These are phyloP conservation scores for Rattus norvegicus DNA, from an alignment of 2,113 vertebrate genomes.

Conservation along the genomic window DNA sequence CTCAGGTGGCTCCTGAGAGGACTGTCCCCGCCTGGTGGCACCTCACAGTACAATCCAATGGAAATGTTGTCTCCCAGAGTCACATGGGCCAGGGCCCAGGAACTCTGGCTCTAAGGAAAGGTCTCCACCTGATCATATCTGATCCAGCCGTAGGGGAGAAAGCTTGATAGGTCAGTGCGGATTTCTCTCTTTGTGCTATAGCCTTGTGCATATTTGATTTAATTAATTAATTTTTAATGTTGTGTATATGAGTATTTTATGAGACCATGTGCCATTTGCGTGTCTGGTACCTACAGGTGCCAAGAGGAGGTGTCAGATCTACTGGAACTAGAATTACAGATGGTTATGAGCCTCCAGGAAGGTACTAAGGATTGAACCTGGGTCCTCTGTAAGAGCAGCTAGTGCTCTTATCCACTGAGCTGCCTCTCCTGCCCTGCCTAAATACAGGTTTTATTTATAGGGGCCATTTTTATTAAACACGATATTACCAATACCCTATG, in stretches of 20 bases:
- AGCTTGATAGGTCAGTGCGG: neutral
- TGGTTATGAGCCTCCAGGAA: neutral
- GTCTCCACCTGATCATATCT: fast-evolving
- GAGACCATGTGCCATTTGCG: neutral
- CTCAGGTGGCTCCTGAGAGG: fast-evolving
- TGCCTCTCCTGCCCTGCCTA: neutral
- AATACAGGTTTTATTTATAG: neutral
- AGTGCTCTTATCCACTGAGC: neutral
- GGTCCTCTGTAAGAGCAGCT: neutral
- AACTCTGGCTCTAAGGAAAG: fast-evolving
- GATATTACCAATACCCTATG: fast-evolving
- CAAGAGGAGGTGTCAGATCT: neutral
- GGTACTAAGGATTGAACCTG: neutral
- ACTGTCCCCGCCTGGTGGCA: fast-evolving
- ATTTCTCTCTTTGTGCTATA: neutral
- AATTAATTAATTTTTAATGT: neutral
- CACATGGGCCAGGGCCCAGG: fast-evolving
- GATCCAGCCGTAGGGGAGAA: too few species aligned
- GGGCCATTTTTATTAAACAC: fast-evolving
- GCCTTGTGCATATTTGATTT: too few species aligned
- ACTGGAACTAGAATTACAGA: neutral
- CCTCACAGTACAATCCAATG: fast-evolving
- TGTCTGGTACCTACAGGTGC: neutral
- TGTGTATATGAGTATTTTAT: neutral
- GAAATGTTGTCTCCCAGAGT: neutral